Percentiles rank a stretch among this genome's conserved stretches.
phyloP scores from a whole-genome alignment of 2,113 vertebrate species.

The Odontesthes bonariensis region DNA sequence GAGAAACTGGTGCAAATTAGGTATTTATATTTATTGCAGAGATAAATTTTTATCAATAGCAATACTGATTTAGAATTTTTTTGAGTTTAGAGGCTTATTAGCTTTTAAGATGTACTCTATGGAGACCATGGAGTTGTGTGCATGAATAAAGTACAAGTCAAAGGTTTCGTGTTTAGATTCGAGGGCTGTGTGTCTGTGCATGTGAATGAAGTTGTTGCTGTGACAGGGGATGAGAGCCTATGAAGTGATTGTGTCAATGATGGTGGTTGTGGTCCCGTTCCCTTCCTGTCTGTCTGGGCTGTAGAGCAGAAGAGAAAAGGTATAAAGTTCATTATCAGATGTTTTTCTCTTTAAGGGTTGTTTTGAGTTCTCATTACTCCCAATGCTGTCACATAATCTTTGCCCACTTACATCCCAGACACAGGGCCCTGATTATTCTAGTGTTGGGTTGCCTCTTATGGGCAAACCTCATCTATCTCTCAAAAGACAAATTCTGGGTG shows the following conservation, averaged over 20 bases:
- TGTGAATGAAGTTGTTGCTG: background rate
- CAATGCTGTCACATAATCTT: conserved; percentile 50
- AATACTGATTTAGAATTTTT: too few relatives aligned
- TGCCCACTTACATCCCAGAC: conserved; percentile 48
- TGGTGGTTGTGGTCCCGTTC: conserved; percentile 1
- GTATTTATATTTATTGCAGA: too few relatives aligned
- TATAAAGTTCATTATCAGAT: conserved; percentile 60
- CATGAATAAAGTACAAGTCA: background rate
- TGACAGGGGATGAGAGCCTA: background rate
- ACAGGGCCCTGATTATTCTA: conserved; percentile 41
- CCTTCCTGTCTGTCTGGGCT: conserved; percentile 2
- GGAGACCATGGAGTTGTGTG: background rate
- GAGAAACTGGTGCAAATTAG: too few relatives aligned
- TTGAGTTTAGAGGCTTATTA: too few relatives aligned
- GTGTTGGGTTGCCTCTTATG: conserved; percentile 17
- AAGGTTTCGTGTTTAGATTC: background rate
- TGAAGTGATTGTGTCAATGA: background rate
- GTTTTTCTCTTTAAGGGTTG: conserved; percentile 61
- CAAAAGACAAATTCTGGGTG: conserved; percentile 19
- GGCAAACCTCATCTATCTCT: conserved; percentile 25
- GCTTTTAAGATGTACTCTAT: too few relatives aligned
- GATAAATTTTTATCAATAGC: too few relatives aligned
- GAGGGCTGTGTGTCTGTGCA: background rate
- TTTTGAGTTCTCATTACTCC: conserved; percentile 44
- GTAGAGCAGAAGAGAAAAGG: conserved; percentile 42